Percentiles rank a stretch among this genome's conserved stretches.
Evolutionary conservation across 1,140 invertebrate genomes (phyloP).

Genomic region (Lasioglossum baleicum): DNA sequence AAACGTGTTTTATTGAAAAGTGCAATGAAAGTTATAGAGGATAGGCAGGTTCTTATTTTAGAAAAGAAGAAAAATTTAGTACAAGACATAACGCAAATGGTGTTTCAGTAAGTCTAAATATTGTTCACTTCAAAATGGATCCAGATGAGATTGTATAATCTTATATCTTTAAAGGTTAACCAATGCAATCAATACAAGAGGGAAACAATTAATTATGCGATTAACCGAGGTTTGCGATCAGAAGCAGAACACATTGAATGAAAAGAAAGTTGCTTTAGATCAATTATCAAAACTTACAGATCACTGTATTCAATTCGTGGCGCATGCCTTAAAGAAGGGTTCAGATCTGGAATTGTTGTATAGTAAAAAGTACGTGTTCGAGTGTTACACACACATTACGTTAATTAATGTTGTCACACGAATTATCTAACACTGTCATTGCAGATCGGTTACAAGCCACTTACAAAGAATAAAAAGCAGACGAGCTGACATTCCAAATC

Average conservation of each 20-base stretch:
- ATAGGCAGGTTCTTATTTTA: conserved; percentile 89
- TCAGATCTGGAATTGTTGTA: conserved; percentile 91
- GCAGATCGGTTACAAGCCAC: conserved; percentile 83
- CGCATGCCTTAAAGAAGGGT: conserved; percentile 87
- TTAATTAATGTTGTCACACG: conserved; percentile 18
- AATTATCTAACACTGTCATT: conserved; percentile 43
- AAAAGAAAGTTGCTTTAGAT: conserved; percentile 90
- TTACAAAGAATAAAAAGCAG: conserved; percentile 89
- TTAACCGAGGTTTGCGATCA: conserved; percentile 91
- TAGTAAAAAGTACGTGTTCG: conserved; percentile 86
- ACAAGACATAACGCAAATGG: conserved; percentile 92
- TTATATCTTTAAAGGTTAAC: conserved; percentile 83
- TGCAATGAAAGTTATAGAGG: conserved; percentile 92
- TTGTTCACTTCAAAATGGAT: conserved; percentile 23
- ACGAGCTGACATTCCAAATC: conserved; percentile 90
- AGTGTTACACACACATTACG: neutral
- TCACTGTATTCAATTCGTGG: conserved; percentile 92
- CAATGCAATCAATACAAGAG: conserved; percentile 89
- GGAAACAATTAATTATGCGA: conserved; percentile 88
- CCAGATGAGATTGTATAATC: neutral
- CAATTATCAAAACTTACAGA: conserved; percentile 90
- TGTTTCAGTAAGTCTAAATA: conserved; percentile 85
- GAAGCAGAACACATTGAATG: conserved; percentile 89
- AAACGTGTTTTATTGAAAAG: conserved; percentile 90
- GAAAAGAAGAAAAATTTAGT: conserved; percentile 91